Percentiles rank a stretch among this genome's conserved stretches.
These are phyloP conservation scores for Lanius collurio DNA, from an alignment of 2,113 vertebrate species.

Conservation along the genomic window DNA sequence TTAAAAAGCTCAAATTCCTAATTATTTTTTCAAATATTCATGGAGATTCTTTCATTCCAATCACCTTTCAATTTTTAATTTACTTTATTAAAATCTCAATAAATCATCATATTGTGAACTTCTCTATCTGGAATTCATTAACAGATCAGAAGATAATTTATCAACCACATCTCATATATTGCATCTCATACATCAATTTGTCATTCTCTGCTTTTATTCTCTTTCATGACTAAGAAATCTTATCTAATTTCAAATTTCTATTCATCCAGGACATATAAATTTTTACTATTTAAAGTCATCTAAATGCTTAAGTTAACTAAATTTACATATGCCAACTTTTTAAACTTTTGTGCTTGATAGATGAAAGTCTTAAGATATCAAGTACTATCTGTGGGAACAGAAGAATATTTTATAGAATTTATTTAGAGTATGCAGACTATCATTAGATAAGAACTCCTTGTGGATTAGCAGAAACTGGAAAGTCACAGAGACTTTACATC, in stretches of 20 bases:
- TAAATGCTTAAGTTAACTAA: neutral
- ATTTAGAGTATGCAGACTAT: neutral
- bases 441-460: neutral
- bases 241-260: slow-evolving; percentile 1
- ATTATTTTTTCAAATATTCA: slow-evolving; percentile 41
- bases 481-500: neutral
- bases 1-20: slow-evolving; percentile 7
- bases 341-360: neutral
- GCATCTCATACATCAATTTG: slow-evolving; percentile 49
- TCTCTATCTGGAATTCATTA: slow-evolving; percentile 54
- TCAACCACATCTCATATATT: slow-evolving; percentile 53
- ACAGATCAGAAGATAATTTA: slow-evolving; percentile 65
- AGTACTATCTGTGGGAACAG: neutral
- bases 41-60: slow-evolving; percentile 22
- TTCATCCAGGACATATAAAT: neutral
- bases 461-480: neutral
- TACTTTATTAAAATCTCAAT: slow-evolving; percentile 45
- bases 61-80: slow-evolving; percentile 59
- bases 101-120: slow-evolving; percentile 38
- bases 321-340: neutral
- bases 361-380: neutral
- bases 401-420: neutral
- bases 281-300: neutral
- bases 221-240: slow-evolving; percentile 10
- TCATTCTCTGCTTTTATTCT: slow-evolving; percentile 32